Conservation (phyloP, 2,113 vertebrate genomes). For the Eira barbara region DNA sequence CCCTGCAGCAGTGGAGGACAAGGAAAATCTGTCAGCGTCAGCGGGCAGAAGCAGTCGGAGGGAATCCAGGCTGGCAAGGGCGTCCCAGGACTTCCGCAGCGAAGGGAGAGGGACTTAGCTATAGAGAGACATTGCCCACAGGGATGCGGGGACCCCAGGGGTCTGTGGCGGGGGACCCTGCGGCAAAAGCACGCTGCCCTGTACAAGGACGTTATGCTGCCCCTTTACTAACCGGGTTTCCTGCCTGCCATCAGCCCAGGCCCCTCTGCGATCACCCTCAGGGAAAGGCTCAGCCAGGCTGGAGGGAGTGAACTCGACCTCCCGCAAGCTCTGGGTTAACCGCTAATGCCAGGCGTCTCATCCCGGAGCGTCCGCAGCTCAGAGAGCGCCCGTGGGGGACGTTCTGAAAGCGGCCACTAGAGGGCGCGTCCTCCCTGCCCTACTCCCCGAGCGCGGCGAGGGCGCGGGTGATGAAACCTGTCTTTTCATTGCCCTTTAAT, state of each 20-base stretch:
- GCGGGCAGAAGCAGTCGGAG: neutral
- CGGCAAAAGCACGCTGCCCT: neutral
- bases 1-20: neutral
- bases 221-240: neutral
- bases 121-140: neutral
- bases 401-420: conserved; percentile 52
- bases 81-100: neutral
- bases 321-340: neutral
- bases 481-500: neutral
- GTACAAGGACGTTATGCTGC: neutral
- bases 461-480: neutral
- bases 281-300: neutral
- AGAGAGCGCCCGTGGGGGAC: too few relatives aligned
- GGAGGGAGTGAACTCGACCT: neutral
- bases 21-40: neutral
- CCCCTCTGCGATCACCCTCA: neutral
- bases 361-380: rapidly evolving
- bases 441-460: neutral
- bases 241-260: neutral
- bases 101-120: neutral
- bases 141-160: neutral
- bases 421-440: conserved; percentile 50
- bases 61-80: neutral
- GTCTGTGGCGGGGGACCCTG: neutral
- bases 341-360: neutral